Percentiles rank a stretch among this genome's conserved stretches.
phyloP scores from a whole-genome alignment of 2,113 vertebrate genomes.

The Globicephala melas region DNA sequence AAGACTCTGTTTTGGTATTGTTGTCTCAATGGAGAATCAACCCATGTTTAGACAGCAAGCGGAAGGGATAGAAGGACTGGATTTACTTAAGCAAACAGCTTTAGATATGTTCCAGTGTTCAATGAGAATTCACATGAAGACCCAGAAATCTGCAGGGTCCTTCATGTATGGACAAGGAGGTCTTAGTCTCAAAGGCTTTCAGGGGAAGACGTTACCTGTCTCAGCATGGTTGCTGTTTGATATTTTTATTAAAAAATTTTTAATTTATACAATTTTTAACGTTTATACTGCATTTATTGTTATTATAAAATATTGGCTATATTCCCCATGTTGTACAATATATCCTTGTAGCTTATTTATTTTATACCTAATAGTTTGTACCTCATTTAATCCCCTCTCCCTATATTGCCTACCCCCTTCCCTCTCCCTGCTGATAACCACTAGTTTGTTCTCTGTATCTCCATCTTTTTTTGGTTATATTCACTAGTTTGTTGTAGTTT shows the following conservation, averaged over 20 bases:
- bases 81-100: neutral
- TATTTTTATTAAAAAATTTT: neutral
- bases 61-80: neutral
- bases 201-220: neutral
- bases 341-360: neutral
- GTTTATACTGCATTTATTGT: neutral
- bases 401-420: neutral
- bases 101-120: neutral
- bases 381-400: neutral
- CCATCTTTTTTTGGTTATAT: neutral
- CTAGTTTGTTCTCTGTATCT: neutral
- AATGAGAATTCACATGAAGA: neutral
- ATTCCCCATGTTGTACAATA: neutral
- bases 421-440: neutral
- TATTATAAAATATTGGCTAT: neutral
- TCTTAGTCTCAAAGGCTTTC: neutral
- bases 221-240: neutral
- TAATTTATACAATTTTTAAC: neutral
- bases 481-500: neutral
- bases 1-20: neutral
- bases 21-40: neutral
- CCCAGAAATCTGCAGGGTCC: neutral
- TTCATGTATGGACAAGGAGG: neutral
- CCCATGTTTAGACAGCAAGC: neutral
- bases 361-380: neutral